Evolutionary conservation across 2,888 invertebrate genomes (phyloP).

Genomic region (Idaea dimidiata): DNA sequence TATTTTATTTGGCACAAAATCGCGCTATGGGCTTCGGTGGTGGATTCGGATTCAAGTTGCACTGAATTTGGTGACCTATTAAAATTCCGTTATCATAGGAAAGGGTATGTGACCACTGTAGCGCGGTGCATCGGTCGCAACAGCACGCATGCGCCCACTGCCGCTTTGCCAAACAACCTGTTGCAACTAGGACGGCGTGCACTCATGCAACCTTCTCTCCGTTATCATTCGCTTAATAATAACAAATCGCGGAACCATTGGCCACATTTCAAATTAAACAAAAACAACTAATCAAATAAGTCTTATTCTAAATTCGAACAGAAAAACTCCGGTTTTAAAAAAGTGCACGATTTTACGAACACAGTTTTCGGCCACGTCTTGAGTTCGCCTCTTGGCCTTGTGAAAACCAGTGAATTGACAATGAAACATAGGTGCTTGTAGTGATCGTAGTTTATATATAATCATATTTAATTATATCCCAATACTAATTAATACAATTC

Average conservation of each 20-base stretch:
- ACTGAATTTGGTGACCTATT: neutral
- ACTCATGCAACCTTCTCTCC: slow-evolving; percentile 68
- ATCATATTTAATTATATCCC: slow-evolving; percentile 15
- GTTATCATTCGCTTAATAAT: slow-evolving; percentile 55
- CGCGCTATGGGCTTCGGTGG: slow-evolving; percentile 1
- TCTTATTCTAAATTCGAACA: slow-evolving; percentile 10
- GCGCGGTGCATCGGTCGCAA: slow-evolving; percentile 53
- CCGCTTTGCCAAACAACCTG: slow-evolving; percentile 72
- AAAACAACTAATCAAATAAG: slow-evolving; percentile 27
- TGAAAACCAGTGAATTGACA: slow-evolving; percentile 65
- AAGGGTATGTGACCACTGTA: slow-evolving; percentile 51
- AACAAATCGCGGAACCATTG: slow-evolving; percentile 33
- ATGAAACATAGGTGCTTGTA: slow-evolving; percentile 53
- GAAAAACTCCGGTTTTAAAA: slow-evolving; percentile 29
- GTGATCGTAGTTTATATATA: slow-evolving; percentile 36
- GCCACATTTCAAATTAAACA: slow-evolving; percentile 28
- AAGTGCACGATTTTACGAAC: neutral
- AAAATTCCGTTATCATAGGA: neutral
- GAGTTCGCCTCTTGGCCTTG: slow-evolving; percentile 42
- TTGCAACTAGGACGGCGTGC: slow-evolving; percentile 76
- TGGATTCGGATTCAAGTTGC: neutral
- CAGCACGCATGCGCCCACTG: slow-evolving; percentile 59
- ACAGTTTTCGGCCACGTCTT: slow-evolving; percentile 19
- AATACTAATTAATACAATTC: too few relatives aligned
- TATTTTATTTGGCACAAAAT: slow-evolving; percentile 5